phyloP scores from a whole-genome alignment of 2,888 invertebrate species.

The Volucella inanis region DNA sequence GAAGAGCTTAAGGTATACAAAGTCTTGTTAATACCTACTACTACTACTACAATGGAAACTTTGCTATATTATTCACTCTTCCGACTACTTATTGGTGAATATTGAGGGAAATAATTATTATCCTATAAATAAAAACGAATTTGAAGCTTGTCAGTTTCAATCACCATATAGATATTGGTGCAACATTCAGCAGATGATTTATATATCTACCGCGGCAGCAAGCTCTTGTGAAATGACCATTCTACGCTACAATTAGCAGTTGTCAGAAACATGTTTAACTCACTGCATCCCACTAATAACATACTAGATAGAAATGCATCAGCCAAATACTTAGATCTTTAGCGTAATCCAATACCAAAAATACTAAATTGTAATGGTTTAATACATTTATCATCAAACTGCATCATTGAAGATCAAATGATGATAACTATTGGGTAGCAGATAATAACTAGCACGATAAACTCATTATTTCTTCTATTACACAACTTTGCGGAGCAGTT shows the following conservation, averaged over 20 bases:
- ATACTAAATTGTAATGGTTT: too few relatives aligned
- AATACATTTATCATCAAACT: too few relatives aligned
- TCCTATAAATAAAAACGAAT: conserved; percentile 11
- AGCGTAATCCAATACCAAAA: too few relatives aligned
- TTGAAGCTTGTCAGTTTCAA: background rate
- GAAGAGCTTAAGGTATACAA: conserved; percentile 6
- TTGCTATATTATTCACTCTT: background rate
- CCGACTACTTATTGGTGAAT: conserved; percentile 8
- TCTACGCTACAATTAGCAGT: conserved; percentile 3
- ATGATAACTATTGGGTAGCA: too few relatives aligned
- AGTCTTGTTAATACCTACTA: conserved; percentile 1
- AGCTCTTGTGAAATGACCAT: conserved; percentile 17
- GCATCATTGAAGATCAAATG: too few relatives aligned
- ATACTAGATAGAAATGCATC: too few relatives aligned
- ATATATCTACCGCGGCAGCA: background rate
- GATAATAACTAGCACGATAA: too few relatives aligned
- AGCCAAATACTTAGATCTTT: too few relatives aligned
- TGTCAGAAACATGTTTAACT: background rate
- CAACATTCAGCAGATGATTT: conserved; percentile 11
- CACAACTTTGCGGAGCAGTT: too few relatives aligned
- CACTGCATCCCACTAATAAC: too few relatives aligned
- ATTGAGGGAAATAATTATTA: too few relatives aligned
- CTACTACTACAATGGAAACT: conserved; percentile 2
- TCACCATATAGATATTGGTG: conserved; percentile 2
- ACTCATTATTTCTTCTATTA: too few relatives aligned